Percentiles rank a stretch among this genome's conserved stretches.
These are phyloP conservation scores for Thymelicus acteon DNA, from an alignment of 2,888 invertebrate species.

Conservation along the genomic window DNA sequence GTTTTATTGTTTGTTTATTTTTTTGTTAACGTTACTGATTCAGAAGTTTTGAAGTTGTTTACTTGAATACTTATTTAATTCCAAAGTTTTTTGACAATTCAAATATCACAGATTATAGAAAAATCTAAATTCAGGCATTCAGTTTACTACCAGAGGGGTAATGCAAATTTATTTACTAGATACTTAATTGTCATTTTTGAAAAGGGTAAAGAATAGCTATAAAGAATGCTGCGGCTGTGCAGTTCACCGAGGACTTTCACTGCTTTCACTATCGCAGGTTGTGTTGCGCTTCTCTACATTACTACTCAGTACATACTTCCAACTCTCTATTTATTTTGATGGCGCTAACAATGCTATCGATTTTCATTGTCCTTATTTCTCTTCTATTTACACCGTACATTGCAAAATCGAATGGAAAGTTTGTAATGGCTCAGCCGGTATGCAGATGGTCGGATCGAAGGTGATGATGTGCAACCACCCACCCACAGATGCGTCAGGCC, in stretches of 20 bases:
- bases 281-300: conserved; percentile 63
- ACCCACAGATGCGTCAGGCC: conserved; percentile 62
- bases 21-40: not conserved
- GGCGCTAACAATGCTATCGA: conserved; percentile 70
- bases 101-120: not conserved
- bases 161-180: conserved; percentile 34
- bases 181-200: conserved; percentile 35
- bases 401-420: conserved; percentile 80
- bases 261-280: conserved; percentile 77
- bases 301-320: conserved; percentile 56
- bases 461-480: conserved; percentile 77
- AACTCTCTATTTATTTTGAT: conserved; percentile 81
- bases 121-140: not conserved
- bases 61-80: not conserved
- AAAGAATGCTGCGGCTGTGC: conserved; percentile 53
- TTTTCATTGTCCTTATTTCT: conserved; percentile 72
- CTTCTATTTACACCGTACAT: conserved; percentile 62
- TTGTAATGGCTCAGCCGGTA: conserved; percentile 60
- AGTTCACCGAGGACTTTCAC: conserved; percentile 70
- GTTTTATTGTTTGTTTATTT: conserved; percentile 6
- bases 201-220: conserved; percentile 55
- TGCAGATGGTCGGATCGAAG: conserved; percentile 62
- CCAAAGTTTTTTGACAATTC: not conserved
- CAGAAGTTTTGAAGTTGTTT: not conserved
- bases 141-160: not conserved